Percentiles rank a stretch among this genome's conserved stretches.
phyloP scores from a whole-genome alignment of 30 jellyfish, hydroid and myxozoan species.

The Pseudorhiza aurosa region DNA sequence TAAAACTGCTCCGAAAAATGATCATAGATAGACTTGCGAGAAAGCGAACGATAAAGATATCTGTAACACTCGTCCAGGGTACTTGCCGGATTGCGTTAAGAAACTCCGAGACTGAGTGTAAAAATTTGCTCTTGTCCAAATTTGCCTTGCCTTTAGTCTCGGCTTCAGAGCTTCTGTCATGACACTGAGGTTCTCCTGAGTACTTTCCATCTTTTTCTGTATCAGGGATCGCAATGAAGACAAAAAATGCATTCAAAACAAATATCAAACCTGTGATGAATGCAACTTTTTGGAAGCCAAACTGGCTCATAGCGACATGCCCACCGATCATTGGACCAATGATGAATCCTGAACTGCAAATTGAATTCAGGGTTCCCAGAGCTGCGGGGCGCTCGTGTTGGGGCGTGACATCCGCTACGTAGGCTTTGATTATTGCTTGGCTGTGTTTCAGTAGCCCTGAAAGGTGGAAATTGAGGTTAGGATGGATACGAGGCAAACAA shows the following conservation, averaged over 20 bases:
- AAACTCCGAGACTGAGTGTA: constrained; percentile 22
- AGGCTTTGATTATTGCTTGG: constrained; percentile 82
- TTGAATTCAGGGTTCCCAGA: constrained; percentile 81
- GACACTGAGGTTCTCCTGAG: constrained; percentile 1
- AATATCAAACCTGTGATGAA: constrained; percentile 70
- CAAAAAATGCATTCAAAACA: constrained; percentile 69
- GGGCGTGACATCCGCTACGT: constrained; percentile 84
- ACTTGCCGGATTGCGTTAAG: constrained; percentile 50
- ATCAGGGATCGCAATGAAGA: constrained; percentile 19
- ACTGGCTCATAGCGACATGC: constrained; percentile 57
- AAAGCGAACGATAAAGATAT: constrained; percentile 79
- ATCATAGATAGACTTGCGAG: constrained; percentile 80
- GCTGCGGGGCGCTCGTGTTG: constrained; percentile 76
- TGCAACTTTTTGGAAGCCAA: constrained; percentile 85
- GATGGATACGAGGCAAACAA: no score
- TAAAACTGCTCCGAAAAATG: constrained; percentile 81
- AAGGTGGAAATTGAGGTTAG: not conserved
- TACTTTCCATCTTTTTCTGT: not conserved
- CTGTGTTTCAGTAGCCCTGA: constrained; percentile 92
- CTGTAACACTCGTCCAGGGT: constrained; percentile 85
- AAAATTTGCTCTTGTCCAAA: not conserved
- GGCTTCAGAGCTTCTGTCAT: not conserved
- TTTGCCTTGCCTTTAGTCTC: not conserved
- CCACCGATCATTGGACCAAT: constrained; percentile 97
- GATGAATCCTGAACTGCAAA: constrained; percentile 88